Percentiles rank a stretch among this genome's conserved stretches.
Evolutionary conservation across 2,113 vertebrate genomes (phyloP).

Genomic region (Rana temporaria): DNA sequence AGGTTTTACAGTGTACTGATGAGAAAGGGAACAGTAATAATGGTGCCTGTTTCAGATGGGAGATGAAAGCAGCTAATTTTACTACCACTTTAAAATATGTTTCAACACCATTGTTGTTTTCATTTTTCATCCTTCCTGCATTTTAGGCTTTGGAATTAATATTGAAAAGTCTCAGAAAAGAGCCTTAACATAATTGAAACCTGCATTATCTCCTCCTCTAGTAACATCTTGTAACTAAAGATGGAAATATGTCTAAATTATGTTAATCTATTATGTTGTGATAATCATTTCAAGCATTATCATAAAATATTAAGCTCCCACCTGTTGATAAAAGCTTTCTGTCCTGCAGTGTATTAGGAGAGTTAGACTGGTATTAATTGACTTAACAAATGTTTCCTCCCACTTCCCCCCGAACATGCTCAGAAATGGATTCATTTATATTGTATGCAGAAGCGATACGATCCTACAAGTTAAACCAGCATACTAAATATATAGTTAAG

Average conservation of each 20-base stretch:
- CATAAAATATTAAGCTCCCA: constrained; percentile 45
- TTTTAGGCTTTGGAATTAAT: background rate
- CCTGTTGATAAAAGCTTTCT: constrained; percentile 38
- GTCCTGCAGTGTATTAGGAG: constrained; percentile 7
- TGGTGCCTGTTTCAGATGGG: too few species aligned
- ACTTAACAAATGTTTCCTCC: constrained; percentile 20
- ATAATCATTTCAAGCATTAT: constrained; percentile 22
- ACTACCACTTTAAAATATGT: background rate
- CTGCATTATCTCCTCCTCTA: too few species aligned
- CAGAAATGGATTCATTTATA: constrained; percentile 55
- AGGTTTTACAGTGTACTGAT: too few species aligned
- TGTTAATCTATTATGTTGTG: constrained; percentile 6
- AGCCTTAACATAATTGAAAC: background rate
- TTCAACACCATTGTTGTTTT: background rate
- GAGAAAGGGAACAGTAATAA: too few species aligned
- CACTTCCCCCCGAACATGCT: constrained; percentile 13
- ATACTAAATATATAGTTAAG: constrained; percentile 74
- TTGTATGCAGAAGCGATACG: constrained; percentile 62
- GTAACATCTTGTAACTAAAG: background rate
- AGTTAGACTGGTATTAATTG: constrained; percentile 34
- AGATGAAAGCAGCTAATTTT: too few species aligned
- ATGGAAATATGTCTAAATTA: constrained; percentile 23
- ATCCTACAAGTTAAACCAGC: constrained; percentile 67
- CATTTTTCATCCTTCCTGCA: background rate
- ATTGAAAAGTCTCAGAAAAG: background rate